Base-by-base conservation (phyloP, 1,140 invertebrate genomes). In the Leptinotarsa texana region DNA sequence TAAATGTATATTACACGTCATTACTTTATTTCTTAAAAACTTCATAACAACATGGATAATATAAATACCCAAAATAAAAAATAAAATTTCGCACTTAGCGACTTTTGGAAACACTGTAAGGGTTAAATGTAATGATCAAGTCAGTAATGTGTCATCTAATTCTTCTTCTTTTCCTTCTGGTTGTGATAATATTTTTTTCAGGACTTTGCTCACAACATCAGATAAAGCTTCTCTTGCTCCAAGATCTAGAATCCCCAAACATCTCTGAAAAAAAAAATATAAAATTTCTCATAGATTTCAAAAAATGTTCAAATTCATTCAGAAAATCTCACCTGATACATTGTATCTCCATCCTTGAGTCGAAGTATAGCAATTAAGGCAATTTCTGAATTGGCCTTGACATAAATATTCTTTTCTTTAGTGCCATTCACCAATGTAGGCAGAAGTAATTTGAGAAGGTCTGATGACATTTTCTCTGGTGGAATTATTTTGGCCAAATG, bases 361-460 rank as follows among this genome's bases (percentile, higher is more conserved):
- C 92, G 90, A 51, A 99, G 88, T 74, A 98, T 89, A 66, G 93
- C 90, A 62, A 98, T 92, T 24, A 99, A 87, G 13, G 97, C 96
- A 77, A 94, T 91, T 89, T 98, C 97, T 74, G 96, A 95, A 86
- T 96, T 95, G 2, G 95, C 93, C 84, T 95, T 95, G 3, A 99
- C 97, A 81, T 95, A 94, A 22, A 95, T 92, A 87, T 98, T 98
- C 86, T 98, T 98, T 87, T 99, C 97, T 87, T 98, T 98, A 22
- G 96, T 98, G 72, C 97, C 97, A 87, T 98, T 99, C 2, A 98
- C 96, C 74, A 99, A 87, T 87, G 95, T 95, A 6, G 96, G 96
- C 70, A 98, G 85, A 69, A 97, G 86, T 18, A 91, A 84, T 82
- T 92, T 95, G 48, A 96, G 86, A 73, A 96, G 84, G 79, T 95